These are phyloP conservation scores for Eupeodes latifasciatus DNA, from an alignment of 2,888 invertebrate genomes.

Conservation along the genomic window DNA sequence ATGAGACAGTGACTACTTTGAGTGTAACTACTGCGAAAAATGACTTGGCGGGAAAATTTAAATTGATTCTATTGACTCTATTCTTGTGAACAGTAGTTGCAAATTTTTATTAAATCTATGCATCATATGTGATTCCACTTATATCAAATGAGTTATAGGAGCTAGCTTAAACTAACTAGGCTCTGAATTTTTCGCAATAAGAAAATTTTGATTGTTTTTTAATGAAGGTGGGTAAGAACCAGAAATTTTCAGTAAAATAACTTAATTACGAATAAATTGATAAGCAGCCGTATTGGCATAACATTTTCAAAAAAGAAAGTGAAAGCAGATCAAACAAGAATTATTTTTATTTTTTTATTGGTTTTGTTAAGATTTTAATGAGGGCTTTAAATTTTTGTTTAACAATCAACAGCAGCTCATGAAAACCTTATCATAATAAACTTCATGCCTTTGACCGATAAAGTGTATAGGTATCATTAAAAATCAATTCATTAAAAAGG, in stretches of 20 bases:
- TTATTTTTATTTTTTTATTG: neutral
- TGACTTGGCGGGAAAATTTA: no score
- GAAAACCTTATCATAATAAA: neutral
- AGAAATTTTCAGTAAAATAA: neutral
- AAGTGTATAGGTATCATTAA: neutral
- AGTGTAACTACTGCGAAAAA: no score
- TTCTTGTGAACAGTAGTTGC: no score
- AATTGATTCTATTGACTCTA: no score
- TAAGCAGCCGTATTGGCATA: neutral
- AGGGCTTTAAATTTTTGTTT: neutral
- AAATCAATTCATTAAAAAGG: neutral
- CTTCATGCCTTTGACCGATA: constrained; percentile 9
- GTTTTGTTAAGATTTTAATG: neutral
- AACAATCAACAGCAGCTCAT: neutral
- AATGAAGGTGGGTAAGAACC: no score
- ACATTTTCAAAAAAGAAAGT: neutral
- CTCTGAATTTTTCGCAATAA: no score
- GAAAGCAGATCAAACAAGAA: constrained; percentile 1
- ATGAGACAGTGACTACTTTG: no score
- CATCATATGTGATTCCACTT: no score
- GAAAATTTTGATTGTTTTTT: no score
- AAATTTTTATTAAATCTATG: no score
- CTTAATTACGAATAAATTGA: neutral
- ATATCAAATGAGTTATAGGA: no score
- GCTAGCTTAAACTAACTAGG: no score